Conservation (phyloP, 1,140 invertebrate genomes). For the Paraescarpia echinospica region DNA sequence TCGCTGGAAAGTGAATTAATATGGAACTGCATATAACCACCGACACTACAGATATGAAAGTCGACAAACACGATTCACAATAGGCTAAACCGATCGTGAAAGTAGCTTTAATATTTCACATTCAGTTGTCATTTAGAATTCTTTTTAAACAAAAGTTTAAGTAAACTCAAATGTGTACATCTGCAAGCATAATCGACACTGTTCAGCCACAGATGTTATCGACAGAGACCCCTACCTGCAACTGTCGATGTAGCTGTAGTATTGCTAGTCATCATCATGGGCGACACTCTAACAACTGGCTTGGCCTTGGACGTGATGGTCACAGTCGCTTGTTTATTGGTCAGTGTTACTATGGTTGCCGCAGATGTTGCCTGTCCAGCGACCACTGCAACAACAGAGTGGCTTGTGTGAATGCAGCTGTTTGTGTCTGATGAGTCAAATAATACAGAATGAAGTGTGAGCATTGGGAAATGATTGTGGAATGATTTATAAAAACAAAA, state of each 20-base stretch:
- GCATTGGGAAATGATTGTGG: too few species aligned
- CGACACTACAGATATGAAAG: too few species aligned
- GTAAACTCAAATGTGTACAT: too few species aligned
- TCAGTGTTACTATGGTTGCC: constrained; percentile 18
- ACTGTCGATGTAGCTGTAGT: constrained; percentile 32
- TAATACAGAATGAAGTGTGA: too few species aligned
- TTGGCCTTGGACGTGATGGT: constrained; percentile 33
- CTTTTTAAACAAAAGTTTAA: not conserved
- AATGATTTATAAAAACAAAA: too few species aligned
- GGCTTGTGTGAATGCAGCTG: not conserved
- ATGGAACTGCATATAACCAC: too few species aligned
- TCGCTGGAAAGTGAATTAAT: too few species aligned
- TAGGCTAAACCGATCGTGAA: too few species aligned
- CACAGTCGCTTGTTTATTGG: constrained; percentile 33
- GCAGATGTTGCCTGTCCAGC: not conserved
- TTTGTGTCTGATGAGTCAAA: too few species aligned
- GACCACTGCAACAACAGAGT: not conserved
- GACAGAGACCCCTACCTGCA: constrained; percentile 3
- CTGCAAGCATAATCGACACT: too few species aligned
- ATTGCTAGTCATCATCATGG: constrained; percentile 29
- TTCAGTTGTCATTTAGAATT: not conserved
- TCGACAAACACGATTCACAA: too few species aligned
- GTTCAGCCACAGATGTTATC: not conserved
- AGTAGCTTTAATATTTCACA: not conserved
- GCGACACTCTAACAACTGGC: constrained; percentile 51